Conservation (phyloP, 53 echinoderm and acorn worm genomes). For the Crossaster papposus region DNA sequence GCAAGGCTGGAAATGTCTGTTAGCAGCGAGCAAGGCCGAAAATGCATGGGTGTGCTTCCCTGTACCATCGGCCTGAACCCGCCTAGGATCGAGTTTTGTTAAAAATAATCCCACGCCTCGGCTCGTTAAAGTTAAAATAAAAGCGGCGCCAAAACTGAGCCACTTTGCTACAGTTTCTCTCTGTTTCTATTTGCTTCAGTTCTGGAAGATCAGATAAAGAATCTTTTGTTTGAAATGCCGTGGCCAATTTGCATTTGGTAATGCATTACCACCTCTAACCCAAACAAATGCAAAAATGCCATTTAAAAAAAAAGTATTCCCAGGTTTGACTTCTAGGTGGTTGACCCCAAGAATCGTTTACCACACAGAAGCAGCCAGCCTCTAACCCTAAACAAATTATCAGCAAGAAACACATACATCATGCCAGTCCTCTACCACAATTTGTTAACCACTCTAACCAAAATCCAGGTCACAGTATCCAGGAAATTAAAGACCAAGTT, state of each 20-base stretch:
- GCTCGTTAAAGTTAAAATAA: background rate
- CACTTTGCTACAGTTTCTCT: background rate
- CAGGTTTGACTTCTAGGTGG: slow-evolving; percentile 40
- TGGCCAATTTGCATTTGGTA: no score
- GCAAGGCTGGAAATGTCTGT: no score
- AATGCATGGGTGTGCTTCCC: no score
- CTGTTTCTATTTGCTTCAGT: background rate
- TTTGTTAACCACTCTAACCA: background rate
- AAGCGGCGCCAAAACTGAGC: background rate
- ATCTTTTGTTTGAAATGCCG: slow-evolving; percentile 12
- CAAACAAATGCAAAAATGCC: background rate
- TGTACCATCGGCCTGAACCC: no score
- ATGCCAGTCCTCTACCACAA: slow-evolving; percentile 30
- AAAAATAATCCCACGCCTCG: no score
- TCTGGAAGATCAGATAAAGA: slow-evolving; percentile 14
- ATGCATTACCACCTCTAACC: background rate
- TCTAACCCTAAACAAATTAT: background rate
- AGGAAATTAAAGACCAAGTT: background rate
- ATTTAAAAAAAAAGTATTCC: background rate
- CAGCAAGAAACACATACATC: slow-evolving; percentile 30
- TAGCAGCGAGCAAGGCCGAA: no score
- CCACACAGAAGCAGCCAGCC: slow-evolving; percentile 23
- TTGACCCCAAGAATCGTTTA: slow-evolving; percentile 14
- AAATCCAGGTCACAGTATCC: slow-evolving; percentile 15
- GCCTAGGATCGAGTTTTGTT: no score